phyloP scores from a whole-genome alignment of 2,888 invertebrate genomes.

The Cecidostiba fungosa region DNA sequence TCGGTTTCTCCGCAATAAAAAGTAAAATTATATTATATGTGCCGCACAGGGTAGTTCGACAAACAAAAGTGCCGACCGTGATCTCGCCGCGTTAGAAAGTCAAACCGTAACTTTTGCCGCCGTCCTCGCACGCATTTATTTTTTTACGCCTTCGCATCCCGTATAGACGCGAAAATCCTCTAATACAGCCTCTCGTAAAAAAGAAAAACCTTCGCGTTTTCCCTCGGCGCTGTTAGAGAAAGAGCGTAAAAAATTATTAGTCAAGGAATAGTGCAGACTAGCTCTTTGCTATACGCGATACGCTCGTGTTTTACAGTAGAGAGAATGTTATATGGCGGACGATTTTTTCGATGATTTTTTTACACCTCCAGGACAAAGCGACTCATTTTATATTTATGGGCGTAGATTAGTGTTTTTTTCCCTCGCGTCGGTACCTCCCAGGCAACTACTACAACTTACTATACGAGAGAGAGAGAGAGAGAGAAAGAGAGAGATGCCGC shows the following conservation, averaged over 20 bases:
- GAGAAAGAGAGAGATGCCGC: slow-evolving; percentile 29
- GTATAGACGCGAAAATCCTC: background rate
- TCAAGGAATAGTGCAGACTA: slow-evolving; percentile 24
- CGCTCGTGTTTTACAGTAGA: slow-evolving; percentile 28
- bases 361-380: slow-evolving; percentile 71
- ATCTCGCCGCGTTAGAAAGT: background rate
- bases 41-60: too few species aligned
- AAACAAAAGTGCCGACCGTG: too few species aligned
- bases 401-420: slow-evolving; percentile 70
- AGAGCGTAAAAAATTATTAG: slow-evolving; percentile 25
- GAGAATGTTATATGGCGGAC: slow-evolving; percentile 7
- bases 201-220: too few species aligned
- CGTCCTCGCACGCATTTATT: slow-evolving; percentile 15
- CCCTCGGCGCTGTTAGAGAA: background rate
- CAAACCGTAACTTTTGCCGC: background rate
- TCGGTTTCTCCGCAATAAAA: too few species aligned
- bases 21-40: too few species aligned
- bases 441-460: background rate
- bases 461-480: background rate
- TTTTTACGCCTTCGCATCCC: slow-evolving; percentile 8
- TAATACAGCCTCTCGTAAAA: background rate
- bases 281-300: slow-evolving; percentile 5
- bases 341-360: slow-evolving; percentile 67
- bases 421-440: slow-evolving; percentile 13
- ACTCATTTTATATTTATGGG: slow-evolving; percentile 73